A percentile compares a stretch with the other conserved stretches of the same genome.
These are phyloP conservation scores for Anneissia japonica DNA, from an alignment of 35 echinoderm and acorn worm species.

Conservation along the genomic window DNA sequence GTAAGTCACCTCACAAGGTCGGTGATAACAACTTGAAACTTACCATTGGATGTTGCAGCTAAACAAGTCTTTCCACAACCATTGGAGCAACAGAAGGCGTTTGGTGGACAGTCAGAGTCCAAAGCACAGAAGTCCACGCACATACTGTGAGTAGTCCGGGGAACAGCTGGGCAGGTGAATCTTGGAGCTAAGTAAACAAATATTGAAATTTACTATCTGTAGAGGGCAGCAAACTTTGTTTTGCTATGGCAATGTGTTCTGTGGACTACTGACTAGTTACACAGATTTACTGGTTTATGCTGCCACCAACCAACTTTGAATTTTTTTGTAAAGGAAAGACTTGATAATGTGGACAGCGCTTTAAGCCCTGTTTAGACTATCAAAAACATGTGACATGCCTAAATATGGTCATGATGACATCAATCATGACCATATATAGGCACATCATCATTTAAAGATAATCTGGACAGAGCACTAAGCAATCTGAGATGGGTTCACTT, in stretches of 20 bases:
- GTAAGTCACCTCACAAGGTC: too few relatives aligned
- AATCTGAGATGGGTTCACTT: too few relatives aligned
- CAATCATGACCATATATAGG: background rate
- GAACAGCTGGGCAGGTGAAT: background rate
- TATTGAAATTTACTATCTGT: too few relatives aligned
- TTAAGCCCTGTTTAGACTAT: background rate
- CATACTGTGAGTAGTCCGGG: background rate
- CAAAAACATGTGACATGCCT: background rate
- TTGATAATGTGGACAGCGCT: background rate
- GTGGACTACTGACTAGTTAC: too few relatives aligned
- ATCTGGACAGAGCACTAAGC: too few relatives aligned
- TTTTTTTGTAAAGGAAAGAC: background rate
- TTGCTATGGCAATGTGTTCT: too few relatives aligned
- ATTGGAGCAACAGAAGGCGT: conserved; percentile 7
- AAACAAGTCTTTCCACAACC: conserved; percentile 18
- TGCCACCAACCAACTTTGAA: too few relatives aligned
- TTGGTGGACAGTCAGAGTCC: background rate
- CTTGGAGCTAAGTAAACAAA: background rate
- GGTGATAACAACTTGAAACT: too few relatives aligned
- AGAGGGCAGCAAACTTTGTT: too few relatives aligned
- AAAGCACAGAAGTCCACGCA: conserved; percentile 1
- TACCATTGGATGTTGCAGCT: background rate
- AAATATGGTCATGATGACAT: background rate
- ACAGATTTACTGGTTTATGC: too few relatives aligned
- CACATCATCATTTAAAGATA: background rate